phyloP scores from a whole-genome alignment of 2,888 invertebrate species.

The Drosophila pseudotakahashii region DNA sequence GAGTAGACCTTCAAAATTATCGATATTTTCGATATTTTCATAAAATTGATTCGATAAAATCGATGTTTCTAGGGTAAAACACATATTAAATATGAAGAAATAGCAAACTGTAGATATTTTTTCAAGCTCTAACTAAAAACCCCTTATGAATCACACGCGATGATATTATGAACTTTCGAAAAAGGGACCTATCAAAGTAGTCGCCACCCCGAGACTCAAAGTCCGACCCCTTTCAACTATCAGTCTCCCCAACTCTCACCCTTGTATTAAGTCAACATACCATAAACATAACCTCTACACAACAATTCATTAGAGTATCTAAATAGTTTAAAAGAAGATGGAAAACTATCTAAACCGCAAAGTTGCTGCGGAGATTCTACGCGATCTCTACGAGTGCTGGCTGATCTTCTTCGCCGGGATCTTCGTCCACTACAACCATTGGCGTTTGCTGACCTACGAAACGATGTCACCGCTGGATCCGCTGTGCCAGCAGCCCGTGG shows the following conservation, averaged over 20 bases:
- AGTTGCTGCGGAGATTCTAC: background rate
- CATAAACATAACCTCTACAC: background rate
- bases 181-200: background rate
- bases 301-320: background rate
- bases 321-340: background rate
- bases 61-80: too few relatives aligned
- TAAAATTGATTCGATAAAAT: too few relatives aligned
- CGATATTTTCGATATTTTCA: too few relatives aligned
- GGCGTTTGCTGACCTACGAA: background rate
- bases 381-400: constrained; percentile 7
- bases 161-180: background rate
- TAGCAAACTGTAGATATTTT: too few relatives aligned
- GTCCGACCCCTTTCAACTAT: too few relatives aligned
- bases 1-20: too few relatives aligned
- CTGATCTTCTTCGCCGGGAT: background rate
- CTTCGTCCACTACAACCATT: background rate
- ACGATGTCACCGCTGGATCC: background rate
- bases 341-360: background rate
- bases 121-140: too few relatives aligned
- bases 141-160: too few relatives aligned
- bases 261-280: background rate
- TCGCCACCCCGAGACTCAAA: too few relatives aligned
- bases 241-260: too few relatives aligned
- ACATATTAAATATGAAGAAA: too few relatives aligned
- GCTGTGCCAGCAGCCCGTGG: accelerated